Conservation (phyloP, 1,140 invertebrate genomes). For the Centruroides sculpturatus region DNA sequence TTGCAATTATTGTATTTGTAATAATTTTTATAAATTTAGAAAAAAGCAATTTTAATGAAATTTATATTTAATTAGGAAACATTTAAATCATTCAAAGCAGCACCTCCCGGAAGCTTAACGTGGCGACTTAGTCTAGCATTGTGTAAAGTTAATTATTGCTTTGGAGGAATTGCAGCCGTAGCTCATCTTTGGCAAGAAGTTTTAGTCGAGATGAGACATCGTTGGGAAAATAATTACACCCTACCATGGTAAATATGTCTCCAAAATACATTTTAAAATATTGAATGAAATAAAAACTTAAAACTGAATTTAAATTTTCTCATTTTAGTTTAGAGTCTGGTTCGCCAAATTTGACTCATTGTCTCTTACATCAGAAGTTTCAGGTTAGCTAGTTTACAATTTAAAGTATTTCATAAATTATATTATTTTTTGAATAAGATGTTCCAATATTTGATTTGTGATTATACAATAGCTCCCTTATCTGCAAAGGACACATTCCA, state of each 20-base stretch:
- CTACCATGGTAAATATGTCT: conserved; percentile 64
- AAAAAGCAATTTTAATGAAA: neutral
- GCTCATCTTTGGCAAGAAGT: conserved; percentile 89
- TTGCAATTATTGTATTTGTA: too few species aligned
- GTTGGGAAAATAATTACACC: conserved; percentile 65
- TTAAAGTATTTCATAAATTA: neutral
- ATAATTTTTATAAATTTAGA: too few species aligned
- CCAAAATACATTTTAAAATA: too few species aligned
- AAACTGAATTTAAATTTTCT: conserved; percentile 11
- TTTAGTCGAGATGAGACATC: conserved; percentile 68
- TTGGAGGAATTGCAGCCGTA: conserved; percentile 60
- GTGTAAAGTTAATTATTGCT: conserved; percentile 55
- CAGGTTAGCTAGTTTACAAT: conserved; percentile 30
- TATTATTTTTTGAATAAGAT: neutral
- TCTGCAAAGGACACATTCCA: too few species aligned
- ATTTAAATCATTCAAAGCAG: conserved; percentile 44
- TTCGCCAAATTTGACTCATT: conserved; percentile 56
- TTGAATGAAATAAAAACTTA: too few species aligned
- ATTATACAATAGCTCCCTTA: too few species aligned
- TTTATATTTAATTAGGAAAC: conserved; percentile 9
- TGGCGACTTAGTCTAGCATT: conserved; percentile 69
- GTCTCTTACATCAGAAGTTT: conserved; percentile 88
- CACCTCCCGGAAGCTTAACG: conserved; percentile 57
- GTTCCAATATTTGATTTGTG: neutral
- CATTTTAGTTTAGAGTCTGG: conserved; percentile 52